Conservation (phyloP, 2,797 vertebrate species). For the Sternotherus odoratus region DNA sequence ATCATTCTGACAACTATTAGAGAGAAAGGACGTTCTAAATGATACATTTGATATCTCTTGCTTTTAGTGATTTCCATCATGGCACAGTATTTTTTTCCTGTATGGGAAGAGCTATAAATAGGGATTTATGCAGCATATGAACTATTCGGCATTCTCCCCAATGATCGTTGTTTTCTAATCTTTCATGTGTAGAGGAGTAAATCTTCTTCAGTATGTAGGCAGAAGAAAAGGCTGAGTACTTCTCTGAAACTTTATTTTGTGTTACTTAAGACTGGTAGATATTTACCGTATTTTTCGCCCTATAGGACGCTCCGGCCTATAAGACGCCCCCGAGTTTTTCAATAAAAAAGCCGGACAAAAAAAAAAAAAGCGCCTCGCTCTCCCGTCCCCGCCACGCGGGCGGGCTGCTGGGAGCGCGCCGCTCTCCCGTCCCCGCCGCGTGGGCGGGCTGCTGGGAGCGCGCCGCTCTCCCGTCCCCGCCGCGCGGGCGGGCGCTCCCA, state of each 20-base stretch:
- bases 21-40: accelerated
- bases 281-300: no score
- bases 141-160: background rate
- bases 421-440: no score
- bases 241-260: conserved; percentile 29
- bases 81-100: accelerated
- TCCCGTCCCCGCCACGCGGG: no score
- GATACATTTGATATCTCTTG: background rate
- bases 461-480: no score
- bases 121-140: background rate
- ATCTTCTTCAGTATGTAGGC: conserved; percentile 24
- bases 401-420: no score
- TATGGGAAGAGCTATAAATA: background rate
- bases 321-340: no score
- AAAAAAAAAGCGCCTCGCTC: no score
- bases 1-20: background rate
- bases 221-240: conserved; percentile 22
- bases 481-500: no score
- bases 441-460: no score
- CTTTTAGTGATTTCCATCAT: background rate
- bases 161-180: background rate
- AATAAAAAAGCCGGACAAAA: no score
- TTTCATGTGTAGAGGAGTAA: background rate
- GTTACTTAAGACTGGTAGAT: conserved; percentile 54
- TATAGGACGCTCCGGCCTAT: no score